Evolutionary conservation across 1,140 invertebrate species (phyloP), one percentile per base, ranked within the genome.

Genomic region (Nylanderia fulva): DNA sequence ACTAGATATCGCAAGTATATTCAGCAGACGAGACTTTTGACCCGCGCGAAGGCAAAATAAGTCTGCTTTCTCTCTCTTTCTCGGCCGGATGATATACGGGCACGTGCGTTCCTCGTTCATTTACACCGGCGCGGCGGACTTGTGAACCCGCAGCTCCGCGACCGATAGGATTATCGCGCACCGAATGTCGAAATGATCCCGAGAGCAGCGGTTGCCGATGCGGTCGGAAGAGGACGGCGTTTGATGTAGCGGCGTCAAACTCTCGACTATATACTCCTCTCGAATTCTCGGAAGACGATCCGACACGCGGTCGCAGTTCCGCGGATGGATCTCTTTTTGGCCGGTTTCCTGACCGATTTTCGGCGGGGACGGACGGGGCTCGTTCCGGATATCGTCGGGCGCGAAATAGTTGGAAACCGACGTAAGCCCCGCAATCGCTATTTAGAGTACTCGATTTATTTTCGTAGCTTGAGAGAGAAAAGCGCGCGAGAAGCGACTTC

Each of bases 401-500:
- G 75, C 84, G 69, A 72, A 82, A 72, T 72, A 82, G 77, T 39
- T 58, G 66, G 77, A 71, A 72, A 42, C 52, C 64, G 60, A 75
- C 85, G 87, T 85, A 84, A 88, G 75, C 69, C 45, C 45, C 74
- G 83, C 80, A 74, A 84, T 86, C 79, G 87, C 86, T 88, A 88
- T 88, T 88, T 56, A 45, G 63, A 88, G 87, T 88, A 54, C 58
- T 45, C 33, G 75, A 88, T 88, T 88, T 88, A 88, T 88, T 88
- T 88, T 88, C 52, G 87, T 86, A 85, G 71, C 86, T 66, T 60
- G 63, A 48, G 45, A 48, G 45, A 48, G 45, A 39, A 45, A 69
- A 64, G 86, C 74, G 75, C 56, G 56, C 42, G 69, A 63, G n/a
- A n/a, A n/a, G 15, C 21, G 13, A 48, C 39, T 66, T 68, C 0